Evolutionary conservation across 2,113 vertebrate species (phyloP).

Genomic region (Tylochromis polylepis): DNA sequence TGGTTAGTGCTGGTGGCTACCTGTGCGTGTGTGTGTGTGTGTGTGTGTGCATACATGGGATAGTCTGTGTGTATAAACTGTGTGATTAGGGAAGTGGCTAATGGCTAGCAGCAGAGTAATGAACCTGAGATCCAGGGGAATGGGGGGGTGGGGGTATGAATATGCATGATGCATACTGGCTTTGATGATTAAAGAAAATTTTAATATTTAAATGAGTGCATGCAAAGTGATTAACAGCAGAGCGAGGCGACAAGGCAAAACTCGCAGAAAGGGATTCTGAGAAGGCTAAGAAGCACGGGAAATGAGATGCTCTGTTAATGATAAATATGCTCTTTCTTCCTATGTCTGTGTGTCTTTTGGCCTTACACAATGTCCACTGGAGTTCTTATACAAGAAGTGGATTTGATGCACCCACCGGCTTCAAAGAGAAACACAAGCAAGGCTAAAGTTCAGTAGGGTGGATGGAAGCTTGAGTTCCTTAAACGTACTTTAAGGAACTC

Average conservation of each 20-base stretch:
- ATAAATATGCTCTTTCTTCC: constrained; percentile 12
- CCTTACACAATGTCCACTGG: not conserved
- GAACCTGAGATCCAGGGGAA: constrained; percentile 96
- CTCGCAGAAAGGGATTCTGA: constrained; percentile 76
- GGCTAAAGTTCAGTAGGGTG: not conserved
- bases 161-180: constrained; percentile 98
- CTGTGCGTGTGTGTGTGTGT: not conserved
- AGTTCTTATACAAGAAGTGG: not conserved
- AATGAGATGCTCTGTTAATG: constrained; percentile 62
- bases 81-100: constrained; percentile 76
- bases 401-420: not conserved
- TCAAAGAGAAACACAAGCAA: not conserved
- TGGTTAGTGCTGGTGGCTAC: constrained; percentile 62
- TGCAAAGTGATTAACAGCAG: constrained; percentile 98
- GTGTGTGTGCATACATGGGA: not conserved
- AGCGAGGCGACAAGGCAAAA: constrained; percentile 83
- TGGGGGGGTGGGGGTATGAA: constrained; percentile 86
- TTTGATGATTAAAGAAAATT: constrained; percentile 99
- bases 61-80: constrained; percentile 37
- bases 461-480: not conserved
- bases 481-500: too few relatives aligned
- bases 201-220: constrained; percentile 99
- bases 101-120: constrained; percentile 98
- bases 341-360: not conserved
- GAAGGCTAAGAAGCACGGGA: constrained; percentile 83